A percentile compares a stretch with the other conserved stretches of the same genome.
Evolutionary conservation across 2,888 invertebrate genomes (phyloP).

Genomic region (Alitta virens): DNA sequence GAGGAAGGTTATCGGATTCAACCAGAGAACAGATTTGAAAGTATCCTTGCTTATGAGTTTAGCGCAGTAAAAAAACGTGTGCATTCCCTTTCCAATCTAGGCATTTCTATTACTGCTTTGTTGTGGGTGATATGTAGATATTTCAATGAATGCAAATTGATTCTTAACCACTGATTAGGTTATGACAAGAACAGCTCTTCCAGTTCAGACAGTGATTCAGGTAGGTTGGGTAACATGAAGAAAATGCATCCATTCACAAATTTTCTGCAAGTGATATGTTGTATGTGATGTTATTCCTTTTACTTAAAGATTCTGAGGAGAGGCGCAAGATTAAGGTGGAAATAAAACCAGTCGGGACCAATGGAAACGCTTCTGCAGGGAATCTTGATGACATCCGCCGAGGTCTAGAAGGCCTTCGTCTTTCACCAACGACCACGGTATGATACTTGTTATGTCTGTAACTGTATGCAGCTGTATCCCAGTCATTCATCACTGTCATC

Average conservation of each 20-base stretch:
- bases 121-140: no score
- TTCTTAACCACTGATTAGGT: not conserved
- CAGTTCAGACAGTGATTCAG: slow-evolving; percentile 82
- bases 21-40: slow-evolving; percentile 63
- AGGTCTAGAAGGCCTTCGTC: slow-evolving; percentile 84
- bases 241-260: not conserved
- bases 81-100: no score
- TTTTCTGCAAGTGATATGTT: no score
- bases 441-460: no score
- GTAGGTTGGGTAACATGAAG: slow-evolving; percentile 57
- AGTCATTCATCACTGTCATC: no score
- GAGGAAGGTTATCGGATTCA: slow-evolving; percentile 90
- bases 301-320: slow-evolving; percentile 63
- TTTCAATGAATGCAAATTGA: not conserved
- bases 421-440: slow-evolving; percentile 60
- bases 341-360: slow-evolving; percentile 84
- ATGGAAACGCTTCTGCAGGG: slow-evolving; percentile 80
- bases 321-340: slow-evolving; percentile 89
- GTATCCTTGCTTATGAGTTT: no score
- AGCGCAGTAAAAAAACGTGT: no score
- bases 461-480: no score
- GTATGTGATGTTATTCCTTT: no score
- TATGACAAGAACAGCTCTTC: slow-evolving; percentile 81
- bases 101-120: no score
- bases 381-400: slow-evolving; percentile 91